Evolutionary conservation across 1,140 invertebrate species (phyloP), one percentile per base, ranked within the genome.

Genomic region (Drosophila tani): DNA sequence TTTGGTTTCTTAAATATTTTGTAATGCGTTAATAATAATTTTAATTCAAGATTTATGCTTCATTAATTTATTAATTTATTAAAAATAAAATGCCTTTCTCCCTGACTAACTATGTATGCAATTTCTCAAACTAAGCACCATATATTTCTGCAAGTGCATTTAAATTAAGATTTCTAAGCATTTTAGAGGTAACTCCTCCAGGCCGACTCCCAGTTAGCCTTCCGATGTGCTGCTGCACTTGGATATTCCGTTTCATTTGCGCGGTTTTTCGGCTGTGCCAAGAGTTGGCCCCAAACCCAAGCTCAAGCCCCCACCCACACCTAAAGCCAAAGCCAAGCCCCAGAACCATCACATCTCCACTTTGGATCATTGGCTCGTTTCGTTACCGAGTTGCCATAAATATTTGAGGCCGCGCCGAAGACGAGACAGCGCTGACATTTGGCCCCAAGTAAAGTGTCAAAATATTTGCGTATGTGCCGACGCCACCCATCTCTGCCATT

Each of bases 391-490:
- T 49, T 55, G 75, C 56, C 75, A 78, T 81, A 75, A 75, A 83
- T 79, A 83, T 83, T 83, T 76, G 60, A 83, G 81, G 75, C 50
- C 66, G 74, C 80, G 29, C 55, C 68, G 53, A 83, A 58, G 55
- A 81, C 63, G 60, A 60, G 41, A 60, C 55, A 60, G 43, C 47
- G 69, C 45, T 71, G 70, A 73, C 70, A 73, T 73, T 84, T 69
- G 50, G 50, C 57, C 69, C 69, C 65, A 83, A 83, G 77, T 71
- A 79, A 88, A 84, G 76, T 91, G 82, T 91, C 86, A 86, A 91
- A 83, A 86, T 91, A 86, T 91, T 91, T 91, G 76, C 80, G 47
- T 60, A 74, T 67, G 38, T 38, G 51, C 51, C 49, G 15, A 21
- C 46, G 73, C 53, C 63, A 71, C 65, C 65, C 65, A 78, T 50